These are phyloP conservation scores for Chromis chromis DNA, from an alignment of 2,797 vertebrate genomes.

Conservation along the genomic window DNA sequence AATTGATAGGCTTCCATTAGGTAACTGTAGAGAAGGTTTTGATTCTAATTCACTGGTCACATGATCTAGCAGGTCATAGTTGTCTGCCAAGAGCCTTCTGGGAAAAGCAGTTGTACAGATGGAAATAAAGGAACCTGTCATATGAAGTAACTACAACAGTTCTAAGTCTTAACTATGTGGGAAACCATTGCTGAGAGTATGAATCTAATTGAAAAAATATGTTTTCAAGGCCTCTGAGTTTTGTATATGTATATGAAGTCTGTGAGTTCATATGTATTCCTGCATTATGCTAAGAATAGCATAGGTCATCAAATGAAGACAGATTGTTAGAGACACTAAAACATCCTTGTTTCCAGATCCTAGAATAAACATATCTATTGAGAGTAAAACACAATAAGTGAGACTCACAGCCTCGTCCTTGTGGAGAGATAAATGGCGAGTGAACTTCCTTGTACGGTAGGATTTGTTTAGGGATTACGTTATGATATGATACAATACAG, in stretches of 20 bases:
- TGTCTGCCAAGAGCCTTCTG: neutral
- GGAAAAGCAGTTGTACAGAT: neutral
- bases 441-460: constrained; percentile 72
- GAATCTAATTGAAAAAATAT: neutral
- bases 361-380: constrained; percentile 30
- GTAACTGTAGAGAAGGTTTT: neutral
- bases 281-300: neutral
- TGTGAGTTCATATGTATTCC: neutral
- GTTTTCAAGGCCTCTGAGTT: neutral
- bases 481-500: constrained; percentile 78
- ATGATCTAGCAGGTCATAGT: neutral
- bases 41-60: neutral
- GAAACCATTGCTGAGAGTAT: neutral
- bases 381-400: constrained; percentile 47
- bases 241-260: neutral
- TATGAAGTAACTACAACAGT: neutral
- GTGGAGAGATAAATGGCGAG: constrained; percentile 65
- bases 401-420: constrained; percentile 48
- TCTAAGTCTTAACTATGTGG: neutral
- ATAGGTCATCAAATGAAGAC: constrained; percentile 18
- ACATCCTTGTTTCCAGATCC: constrained; percentile 36
- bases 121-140: neutral
- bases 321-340: constrained; percentile 21
- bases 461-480: constrained; percentile 76
- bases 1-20: neutral